These are phyloP conservation scores for Sebastes iracundus DNA, from an alignment of 2,797 vertebrate genomes.

Conservation along the genomic window DNA sequence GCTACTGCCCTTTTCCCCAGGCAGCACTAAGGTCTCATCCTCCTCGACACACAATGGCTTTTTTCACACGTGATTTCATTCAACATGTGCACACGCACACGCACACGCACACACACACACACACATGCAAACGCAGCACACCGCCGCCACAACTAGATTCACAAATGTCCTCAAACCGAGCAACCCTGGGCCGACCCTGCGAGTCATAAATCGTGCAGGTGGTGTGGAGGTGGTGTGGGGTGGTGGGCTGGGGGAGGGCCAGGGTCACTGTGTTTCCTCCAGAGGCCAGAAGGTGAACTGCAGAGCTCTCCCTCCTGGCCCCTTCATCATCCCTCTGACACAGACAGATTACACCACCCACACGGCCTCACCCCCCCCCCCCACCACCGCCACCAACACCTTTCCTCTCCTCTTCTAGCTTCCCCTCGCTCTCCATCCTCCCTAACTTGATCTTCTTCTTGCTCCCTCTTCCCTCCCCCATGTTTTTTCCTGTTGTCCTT, in stretches of 20 bases:
- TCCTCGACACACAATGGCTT: constrained; percentile 47
- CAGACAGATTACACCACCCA: constrained; percentile 80
- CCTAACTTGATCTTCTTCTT: constrained; percentile 60
- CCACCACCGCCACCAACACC: constrained; percentile 3
- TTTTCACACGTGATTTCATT: constrained; percentile 30
- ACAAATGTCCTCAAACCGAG: constrained; percentile 56
- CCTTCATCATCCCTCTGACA: constrained; percentile 83
- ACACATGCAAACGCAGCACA: not conserved
- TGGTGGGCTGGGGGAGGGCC: constrained; percentile 55
- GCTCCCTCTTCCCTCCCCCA: not conserved
- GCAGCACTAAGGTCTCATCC: constrained; percentile 47
- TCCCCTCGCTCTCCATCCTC: constrained; percentile 42
- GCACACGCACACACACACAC: not conserved
- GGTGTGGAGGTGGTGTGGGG: constrained; percentile 28
- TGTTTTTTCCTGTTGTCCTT: constrained; percentile 20
- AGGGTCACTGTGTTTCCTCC: constrained; percentile 81
- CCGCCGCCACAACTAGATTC: constrained; percentile 23
- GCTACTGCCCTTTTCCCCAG: constrained; percentile 22
- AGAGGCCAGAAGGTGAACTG: constrained; percentile 82
- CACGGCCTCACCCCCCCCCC: constrained; percentile 10
- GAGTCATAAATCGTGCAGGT: constrained; percentile 76
- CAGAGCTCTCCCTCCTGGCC: constrained; percentile 75
- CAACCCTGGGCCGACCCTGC: constrained; percentile 65
- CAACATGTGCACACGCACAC: not conserved
- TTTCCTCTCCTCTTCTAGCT: constrained; percentile 36